Base-by-base conservation (phyloP, 2,113 vertebrate species). In the Porphyrio hochstetteri region DNA sequence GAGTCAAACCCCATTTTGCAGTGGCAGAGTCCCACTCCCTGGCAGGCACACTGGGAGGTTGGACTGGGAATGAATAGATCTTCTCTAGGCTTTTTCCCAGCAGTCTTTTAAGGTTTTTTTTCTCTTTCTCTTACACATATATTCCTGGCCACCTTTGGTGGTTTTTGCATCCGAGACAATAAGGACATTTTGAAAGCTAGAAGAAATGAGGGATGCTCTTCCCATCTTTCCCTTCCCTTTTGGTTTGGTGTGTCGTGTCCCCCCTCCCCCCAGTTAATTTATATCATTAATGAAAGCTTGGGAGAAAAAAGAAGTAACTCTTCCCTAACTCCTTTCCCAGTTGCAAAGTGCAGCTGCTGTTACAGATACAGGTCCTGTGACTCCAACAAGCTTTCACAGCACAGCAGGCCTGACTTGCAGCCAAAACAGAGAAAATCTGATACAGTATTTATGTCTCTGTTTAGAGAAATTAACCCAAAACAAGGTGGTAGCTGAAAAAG, bases 401-500 rank as follows among this genome's bases (percentile, higher is more conserved):
- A 94, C 88, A 96, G 90, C 91, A 91, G 84, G 78, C 48, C 90
- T 96, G 93, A 97, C 52, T 88, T 2, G 0, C 42, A 82, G 91
- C 93, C 93, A 97, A 95, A 61, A 71, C 28, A 46, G 40, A 57
- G 88, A 95, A 85, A 93, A 97, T 61, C 61, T 94, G 88, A 95
- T 93, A 69, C 0, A 8, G 68, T 88, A 79, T 86, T 93, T 94
- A 92, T 92, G 65, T 79, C 55, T 93, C 74, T 96, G 55, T 93
- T 93, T 91, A 95, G 81, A 74, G 70, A 92, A 92, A 95, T 91
- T 42, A 93, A 81, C 67, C 57, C 81, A 64, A 94, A 95, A 57
- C 86, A 81, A 91, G 88, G 92, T 68, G 84, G 85, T 61, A 85
- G 64, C 52, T 87, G 68, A 86, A 64, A 86, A 77, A 78, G 27